Percentiles rank a stretch among this genome's conserved stretches.
phyloP scores from a whole-genome alignment of 2,797 vertebrate species.

The Momotus momota region DNA sequence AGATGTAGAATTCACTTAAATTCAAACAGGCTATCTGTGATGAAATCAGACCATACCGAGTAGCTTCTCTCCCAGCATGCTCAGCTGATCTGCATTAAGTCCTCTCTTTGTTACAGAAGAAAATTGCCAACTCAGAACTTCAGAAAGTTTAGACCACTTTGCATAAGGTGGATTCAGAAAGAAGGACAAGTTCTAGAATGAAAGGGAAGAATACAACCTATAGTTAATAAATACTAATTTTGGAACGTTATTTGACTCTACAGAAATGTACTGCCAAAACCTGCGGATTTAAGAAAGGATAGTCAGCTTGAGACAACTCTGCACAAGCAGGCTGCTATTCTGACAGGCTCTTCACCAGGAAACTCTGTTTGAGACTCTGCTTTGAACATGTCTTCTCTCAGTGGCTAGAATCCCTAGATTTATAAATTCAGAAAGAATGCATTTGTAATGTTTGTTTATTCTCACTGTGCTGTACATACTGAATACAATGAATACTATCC shows the following conservation, averaged over 20 bases:
- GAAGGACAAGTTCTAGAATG: constrained; percentile 90
- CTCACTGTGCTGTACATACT: background rate
- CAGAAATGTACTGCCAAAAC: background rate
- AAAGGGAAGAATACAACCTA: background rate
- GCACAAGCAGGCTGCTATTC: background rate
- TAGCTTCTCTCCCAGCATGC: constrained; percentile 95
- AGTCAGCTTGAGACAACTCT: background rate
- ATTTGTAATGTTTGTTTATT: background rate
- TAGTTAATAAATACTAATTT: background rate
- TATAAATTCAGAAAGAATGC: too few species aligned
- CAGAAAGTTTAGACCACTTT: constrained; percentile 89
- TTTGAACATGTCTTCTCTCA: background rate
- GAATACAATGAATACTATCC: background rate
- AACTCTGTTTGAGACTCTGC: background rate
- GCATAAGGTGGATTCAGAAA: constrained; percentile 90
- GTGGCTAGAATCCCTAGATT: background rate
- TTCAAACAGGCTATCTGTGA: background rate
- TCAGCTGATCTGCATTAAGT: constrained; percentile 91
- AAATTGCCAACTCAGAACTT: constrained; percentile 98
- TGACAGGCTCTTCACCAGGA: background rate
- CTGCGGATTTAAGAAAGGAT: background rate
- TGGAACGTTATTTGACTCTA: background rate
- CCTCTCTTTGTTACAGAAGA: constrained; percentile 95
- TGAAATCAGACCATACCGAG: constrained; percentile 80
- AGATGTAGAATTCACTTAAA: background rate